Evolutionary conservation across 1,140 invertebrate species (phyloP).

Genomic region (Drosophila kohkoa): DNA sequence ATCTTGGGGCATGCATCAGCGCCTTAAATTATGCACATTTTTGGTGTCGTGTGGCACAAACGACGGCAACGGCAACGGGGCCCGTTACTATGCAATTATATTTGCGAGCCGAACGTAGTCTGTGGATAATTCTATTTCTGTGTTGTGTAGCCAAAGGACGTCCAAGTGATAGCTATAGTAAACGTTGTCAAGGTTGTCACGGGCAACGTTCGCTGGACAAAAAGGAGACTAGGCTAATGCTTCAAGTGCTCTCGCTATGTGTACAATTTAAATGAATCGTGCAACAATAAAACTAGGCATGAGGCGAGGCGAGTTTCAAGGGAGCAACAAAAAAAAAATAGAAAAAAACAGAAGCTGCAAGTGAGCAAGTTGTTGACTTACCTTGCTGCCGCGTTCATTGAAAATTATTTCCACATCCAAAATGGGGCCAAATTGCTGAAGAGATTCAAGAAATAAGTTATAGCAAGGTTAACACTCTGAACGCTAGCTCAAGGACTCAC

Average conservation of each 20-base stretch:
- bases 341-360: not conserved
- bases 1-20: slow-evolving; percentile 45
- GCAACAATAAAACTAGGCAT: slow-evolving; percentile 31
- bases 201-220: slow-evolving; percentile 38
- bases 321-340: too few species aligned
- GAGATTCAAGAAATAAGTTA: not conserved
- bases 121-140: not conserved
- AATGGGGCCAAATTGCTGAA: slow-evolving; percentile 98
- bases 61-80: slow-evolving; percentile 27
- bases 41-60: slow-evolving; percentile 23
- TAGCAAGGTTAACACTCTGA: not conserved
- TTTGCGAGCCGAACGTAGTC: slow-evolving; percentile 25
- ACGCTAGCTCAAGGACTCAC: slow-evolving; percentile 88
- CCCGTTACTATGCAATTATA: slow-evolving; percentile 77
- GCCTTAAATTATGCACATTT: slow-evolving; percentile 54
- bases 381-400: slow-evolving; percentile 99
- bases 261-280: slow-evolving; percentile 56
- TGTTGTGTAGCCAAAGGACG: slow-evolving; percentile 19
- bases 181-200: slow-evolving; percentile 26
- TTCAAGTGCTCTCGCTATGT: slow-evolving; percentile 29
- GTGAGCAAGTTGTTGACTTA: slow-evolving; percentile 87
- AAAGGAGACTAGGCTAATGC: slow-evolving; percentile 3
- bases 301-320: not conserved
- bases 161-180: slow-evolving; percentile 22
- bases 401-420: slow-evolving; percentile 99